Conservation (phyloP, 2,888 invertebrate species). For the Lucinisca nassula region DNA sequence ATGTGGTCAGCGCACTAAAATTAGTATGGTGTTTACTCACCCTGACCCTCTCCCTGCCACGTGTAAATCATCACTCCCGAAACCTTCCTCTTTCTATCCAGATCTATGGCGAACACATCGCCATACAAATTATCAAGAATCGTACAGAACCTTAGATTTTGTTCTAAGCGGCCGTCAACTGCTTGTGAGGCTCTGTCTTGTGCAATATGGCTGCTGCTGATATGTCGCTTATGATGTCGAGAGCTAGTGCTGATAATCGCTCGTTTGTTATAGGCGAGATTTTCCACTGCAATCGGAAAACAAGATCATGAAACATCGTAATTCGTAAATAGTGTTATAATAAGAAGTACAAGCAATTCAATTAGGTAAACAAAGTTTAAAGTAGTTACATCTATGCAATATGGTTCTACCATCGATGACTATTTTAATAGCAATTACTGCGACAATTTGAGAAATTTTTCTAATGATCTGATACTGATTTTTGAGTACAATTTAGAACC, state of each 20-base stretch:
- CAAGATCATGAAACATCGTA: background rate
- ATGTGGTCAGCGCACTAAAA: no score
- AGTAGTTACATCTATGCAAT: no score
- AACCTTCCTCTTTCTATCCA: conserved; percentile 88
- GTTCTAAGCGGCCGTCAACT: conserved; percentile 89
- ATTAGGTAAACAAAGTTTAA: no score
- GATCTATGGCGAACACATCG: conserved; percentile 89
- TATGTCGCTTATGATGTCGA: conserved; percentile 88
- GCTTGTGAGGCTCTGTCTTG: conserved; percentile 88
- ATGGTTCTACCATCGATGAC: no score
- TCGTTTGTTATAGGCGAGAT: conserved; percentile 89
- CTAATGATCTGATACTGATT: no score
- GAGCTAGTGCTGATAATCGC: conserved; percentile 89
- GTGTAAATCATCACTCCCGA: conserved; percentile 89
- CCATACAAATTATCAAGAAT: conserved; percentile 89
- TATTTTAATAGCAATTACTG: no score
- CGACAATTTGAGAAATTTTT: no score
- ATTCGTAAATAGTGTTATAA: no score
- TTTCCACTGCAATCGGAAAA: conserved; percentile 88
- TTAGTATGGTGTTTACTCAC: conserved; percentile 75
- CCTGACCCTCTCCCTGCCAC: conserved; percentile 89
- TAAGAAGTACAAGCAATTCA: no score
- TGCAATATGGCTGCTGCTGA: conserved; percentile 78
- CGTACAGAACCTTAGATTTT: conserved; percentile 88
- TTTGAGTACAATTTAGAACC: no score